Evolutionary conservation across 2,888 invertebrate genomes (phyloP).

Genomic region (Lochmaea capreae): DNA sequence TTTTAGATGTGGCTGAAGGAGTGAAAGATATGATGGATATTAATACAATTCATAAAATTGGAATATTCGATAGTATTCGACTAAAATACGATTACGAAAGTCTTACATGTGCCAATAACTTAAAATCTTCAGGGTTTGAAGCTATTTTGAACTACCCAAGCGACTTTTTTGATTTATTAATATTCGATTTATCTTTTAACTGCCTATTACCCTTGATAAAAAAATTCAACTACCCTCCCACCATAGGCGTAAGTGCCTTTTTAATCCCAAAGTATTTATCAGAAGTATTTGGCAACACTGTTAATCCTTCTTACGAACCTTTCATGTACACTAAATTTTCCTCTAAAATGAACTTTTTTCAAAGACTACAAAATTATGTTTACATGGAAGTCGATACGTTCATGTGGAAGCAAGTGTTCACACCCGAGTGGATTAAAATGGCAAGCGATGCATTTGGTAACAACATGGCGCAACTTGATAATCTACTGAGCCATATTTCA

Average conservation of each 20-base stretch:
- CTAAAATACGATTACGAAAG: not conserved
- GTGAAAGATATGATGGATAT: not conserved
- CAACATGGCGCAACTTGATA: conserved; percentile 41
- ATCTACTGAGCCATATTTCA: conserved; percentile 49
- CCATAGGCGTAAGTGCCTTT: conserved; percentile 50
- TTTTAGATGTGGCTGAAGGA: not conserved
- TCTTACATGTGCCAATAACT: not conserved
- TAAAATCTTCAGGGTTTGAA: not conserved
- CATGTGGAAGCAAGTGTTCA: conserved; percentile 4
- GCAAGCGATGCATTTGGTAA: conserved; percentile 47
- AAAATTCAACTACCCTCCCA: conserved; percentile 55
- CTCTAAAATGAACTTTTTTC: conserved; percentile 47
- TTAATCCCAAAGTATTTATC: conserved; percentile 40
- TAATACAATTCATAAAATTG: not conserved
- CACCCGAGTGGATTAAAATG: conserved; percentile 37
- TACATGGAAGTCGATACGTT: conserved; percentile 34
- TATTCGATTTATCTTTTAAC: conserved; percentile 51
- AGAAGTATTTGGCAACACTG: conserved; percentile 44
- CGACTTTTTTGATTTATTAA: conserved; percentile 55
- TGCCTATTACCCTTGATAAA: conserved; percentile 55
- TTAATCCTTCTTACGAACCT: conserved; percentile 50
- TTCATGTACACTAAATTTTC: conserved; percentile 41
- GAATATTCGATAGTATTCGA: not conserved
- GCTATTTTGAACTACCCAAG: conserved; percentile 51
- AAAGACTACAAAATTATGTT: conserved; percentile 49